Evolutionary conservation across 2,888 invertebrate species (phyloP).

Genomic region (Catocala nupta): DNA sequence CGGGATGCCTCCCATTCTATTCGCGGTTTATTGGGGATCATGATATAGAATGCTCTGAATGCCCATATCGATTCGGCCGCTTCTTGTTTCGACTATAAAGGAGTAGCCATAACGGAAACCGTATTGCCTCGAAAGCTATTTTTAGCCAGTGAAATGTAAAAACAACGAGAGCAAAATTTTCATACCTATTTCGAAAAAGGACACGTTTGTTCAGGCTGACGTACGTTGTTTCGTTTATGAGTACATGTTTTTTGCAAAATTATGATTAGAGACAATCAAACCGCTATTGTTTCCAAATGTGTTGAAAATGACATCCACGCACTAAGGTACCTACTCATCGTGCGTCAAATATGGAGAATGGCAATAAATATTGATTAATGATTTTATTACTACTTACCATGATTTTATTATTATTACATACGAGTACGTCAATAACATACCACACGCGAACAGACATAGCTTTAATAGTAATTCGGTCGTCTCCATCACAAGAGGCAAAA

Average conservation of each 20-base stretch:
- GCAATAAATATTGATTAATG: conserved; percentile 68
- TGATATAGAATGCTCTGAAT: conserved; percentile 56
- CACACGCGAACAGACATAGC: no score
- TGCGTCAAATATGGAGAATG: conserved; percentile 59
- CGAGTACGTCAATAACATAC: neutral
- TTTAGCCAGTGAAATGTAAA: conserved; percentile 37
- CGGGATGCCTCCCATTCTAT: conserved; percentile 70
- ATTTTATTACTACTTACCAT: conserved; percentile 48
- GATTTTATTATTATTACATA: conserved; percentile 30
- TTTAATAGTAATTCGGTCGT: neutral
- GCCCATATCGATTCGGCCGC: conserved; percentile 58
- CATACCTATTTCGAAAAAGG: conserved; percentile 23
- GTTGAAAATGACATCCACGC: conserved; percentile 63
- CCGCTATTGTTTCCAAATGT: conserved; percentile 67
- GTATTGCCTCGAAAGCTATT: conserved; percentile 40
- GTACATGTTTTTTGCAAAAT: conserved; percentile 54
- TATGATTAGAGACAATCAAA: conserved; percentile 56
- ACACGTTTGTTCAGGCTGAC: conserved; percentile 24
- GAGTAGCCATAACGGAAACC: conserved; percentile 32
- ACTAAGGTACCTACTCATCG: conserved; percentile 60
- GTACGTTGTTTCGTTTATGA: conserved; percentile 34
- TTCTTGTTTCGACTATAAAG: conserved; percentile 51
- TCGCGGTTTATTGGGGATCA: conserved; percentile 59
- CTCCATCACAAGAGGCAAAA: neutral
- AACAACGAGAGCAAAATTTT: conserved; percentile 29